A percentile compares a stretch with the other conserved stretches of the same genome.
Conservation (phyloP, 2,797 vertebrate species). For the Toxotes lorentzi region DNA sequence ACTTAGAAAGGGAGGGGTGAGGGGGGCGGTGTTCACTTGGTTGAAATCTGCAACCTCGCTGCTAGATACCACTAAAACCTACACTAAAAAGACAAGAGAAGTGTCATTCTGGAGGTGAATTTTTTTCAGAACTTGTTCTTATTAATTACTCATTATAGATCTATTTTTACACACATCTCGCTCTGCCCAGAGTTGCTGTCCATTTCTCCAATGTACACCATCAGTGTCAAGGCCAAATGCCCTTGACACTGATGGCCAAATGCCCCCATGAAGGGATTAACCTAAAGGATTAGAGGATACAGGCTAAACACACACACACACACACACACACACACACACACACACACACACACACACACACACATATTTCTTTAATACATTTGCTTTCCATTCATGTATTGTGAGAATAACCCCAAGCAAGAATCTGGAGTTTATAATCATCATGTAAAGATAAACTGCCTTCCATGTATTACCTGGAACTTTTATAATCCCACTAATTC, state of each 20-base stretch:
- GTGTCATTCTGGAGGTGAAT: too few relatives aligned
- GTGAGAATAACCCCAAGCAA: slow-evolving; percentile 52
- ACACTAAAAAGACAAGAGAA: too few relatives aligned
- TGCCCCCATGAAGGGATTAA: neutral
- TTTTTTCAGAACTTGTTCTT: too few relatives aligned
- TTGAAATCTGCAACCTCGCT: too few relatives aligned
- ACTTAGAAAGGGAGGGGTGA: too few relatives aligned
- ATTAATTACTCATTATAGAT: too few relatives aligned
- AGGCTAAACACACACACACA: slow-evolving; percentile 13
- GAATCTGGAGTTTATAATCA: slow-evolving; percentile 60
- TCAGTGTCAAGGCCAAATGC: neutral
- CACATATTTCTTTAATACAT: slow-evolving; percentile 37
- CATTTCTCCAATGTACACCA: neutral
- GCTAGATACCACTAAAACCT: too few relatives aligned
- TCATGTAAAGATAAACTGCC: slow-evolving; percentile 50
- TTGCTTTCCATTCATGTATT: slow-evolving; percentile 53
- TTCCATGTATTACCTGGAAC: slow-evolving; percentile 54
- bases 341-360: slow-evolving; percentile 22
- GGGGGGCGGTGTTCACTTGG: too few relatives aligned
- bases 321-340: slow-evolving; percentile 21
- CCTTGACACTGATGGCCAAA: too few relatives aligned
- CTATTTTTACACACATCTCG: neutral
- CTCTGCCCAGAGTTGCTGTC: neutral
- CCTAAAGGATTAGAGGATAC: neutral
- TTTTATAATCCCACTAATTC: slow-evolving; percentile 55